These are phyloP conservation scores for Aphrophora alni DNA, from an alignment of 2,888 invertebrate genomes.

Conservation along the genomic window DNA sequence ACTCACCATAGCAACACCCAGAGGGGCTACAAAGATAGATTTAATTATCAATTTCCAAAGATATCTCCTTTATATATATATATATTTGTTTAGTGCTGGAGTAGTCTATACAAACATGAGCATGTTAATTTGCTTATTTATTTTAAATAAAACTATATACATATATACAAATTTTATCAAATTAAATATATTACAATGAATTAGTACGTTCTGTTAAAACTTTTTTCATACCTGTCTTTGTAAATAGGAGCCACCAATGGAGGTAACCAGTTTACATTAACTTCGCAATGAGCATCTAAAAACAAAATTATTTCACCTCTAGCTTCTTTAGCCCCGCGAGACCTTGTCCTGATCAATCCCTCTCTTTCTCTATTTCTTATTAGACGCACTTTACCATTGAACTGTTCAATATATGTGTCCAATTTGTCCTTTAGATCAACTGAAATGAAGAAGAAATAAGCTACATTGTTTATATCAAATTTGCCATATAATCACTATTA, in stretches of 20 bases:
- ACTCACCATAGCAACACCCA: no score
- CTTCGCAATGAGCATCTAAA: slow-evolving; percentile 98
- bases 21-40: no score
- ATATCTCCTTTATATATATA: no score
- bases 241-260: slow-evolving; percentile 95
- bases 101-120: no score
- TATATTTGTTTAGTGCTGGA: no score
- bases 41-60: no score
- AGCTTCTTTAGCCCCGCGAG: slow-evolving; percentile 89
- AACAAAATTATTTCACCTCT: slow-evolving; percentile 96
- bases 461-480: neutral
- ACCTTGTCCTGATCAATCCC: slow-evolving; percentile 92
- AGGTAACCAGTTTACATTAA: slow-evolving; percentile 95
- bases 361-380: slow-evolving; percentile 88
- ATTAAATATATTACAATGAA: no score
- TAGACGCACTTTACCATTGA: slow-evolving; percentile 87
- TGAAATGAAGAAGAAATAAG: slow-evolving; percentile 54
- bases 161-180: no score
- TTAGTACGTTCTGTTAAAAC: no score
- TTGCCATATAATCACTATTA: no score
- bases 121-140: no score
- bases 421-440: slow-evolving; percentile 83
- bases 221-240: slow-evolving; percentile 65
- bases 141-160: no score
- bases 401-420: slow-evolving; percentile 84